Conservation (phyloP, 2,888 invertebrate genomes). For the Xanthia icteritia region DNA sequence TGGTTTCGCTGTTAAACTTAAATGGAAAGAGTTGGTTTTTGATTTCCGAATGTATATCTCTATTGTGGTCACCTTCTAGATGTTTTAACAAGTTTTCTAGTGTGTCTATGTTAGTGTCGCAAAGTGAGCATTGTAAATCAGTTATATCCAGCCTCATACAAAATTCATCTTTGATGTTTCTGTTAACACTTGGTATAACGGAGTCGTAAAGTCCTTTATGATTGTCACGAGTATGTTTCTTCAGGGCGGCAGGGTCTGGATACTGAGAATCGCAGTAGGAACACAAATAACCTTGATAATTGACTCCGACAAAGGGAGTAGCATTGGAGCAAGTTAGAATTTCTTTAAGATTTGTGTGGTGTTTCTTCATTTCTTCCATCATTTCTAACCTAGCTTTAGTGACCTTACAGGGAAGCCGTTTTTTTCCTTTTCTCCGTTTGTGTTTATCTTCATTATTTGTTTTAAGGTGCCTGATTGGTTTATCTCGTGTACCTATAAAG, state of each 20-base stretch:
- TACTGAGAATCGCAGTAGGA: conserved; percentile 69
- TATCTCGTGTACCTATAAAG: conserved; percentile 47
- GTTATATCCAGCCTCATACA: conserved; percentile 37
- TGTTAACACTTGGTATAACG: conserved; percentile 64
- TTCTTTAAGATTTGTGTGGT: conserved; percentile 33
- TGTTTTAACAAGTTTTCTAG: conserved; percentile 49
- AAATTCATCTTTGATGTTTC: neutral
- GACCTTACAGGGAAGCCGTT: neutral
- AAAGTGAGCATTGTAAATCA: conserved; percentile 29
- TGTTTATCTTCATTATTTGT: neutral
- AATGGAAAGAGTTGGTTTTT: conserved; percentile 75
- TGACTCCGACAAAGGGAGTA: conserved; percentile 68
- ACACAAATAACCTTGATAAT: conserved; percentile 71
- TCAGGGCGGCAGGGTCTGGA: conserved; percentile 66
- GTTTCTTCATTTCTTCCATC: conserved; percentile 24
- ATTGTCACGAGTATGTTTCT: conserved; percentile 66
- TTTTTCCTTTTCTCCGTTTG: neutral
- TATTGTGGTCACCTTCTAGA: conserved; percentile 64
- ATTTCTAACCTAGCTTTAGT: neutral
- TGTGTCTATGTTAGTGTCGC: conserved; percentile 25
- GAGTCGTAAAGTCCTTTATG: conserved; percentile 50
- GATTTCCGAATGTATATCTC: conserved; percentile 67
- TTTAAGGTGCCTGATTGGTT: neutral
- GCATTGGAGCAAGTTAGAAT: conserved; percentile 68
- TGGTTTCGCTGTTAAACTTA: conserved; percentile 61